Evolutionary conservation across 2,888 invertebrate genomes (phyloP).

Genomic region (Drosophila prolongata): DNA sequence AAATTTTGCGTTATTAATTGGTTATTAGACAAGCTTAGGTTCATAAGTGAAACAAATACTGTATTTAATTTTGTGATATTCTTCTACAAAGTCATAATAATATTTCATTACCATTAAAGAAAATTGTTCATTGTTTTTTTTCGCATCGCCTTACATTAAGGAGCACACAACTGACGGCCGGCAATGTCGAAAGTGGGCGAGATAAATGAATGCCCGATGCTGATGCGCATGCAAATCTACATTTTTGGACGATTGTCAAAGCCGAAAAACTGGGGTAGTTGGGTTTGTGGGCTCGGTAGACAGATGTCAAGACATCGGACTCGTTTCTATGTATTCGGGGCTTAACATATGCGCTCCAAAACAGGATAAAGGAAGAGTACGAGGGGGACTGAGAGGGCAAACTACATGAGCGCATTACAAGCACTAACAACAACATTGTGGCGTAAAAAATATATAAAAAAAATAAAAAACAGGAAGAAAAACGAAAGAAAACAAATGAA

Average conservation of each 20-base stretch:
- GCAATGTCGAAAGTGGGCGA: conserved; percentile 27
- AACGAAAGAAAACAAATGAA: conserved; percentile 76
- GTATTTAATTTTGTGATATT: background rate
- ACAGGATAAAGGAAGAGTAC: conserved; percentile 9
- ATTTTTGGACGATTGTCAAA: conserved; percentile 63
- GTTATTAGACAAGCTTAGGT: no score
- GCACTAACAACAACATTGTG: conserved; percentile 56
- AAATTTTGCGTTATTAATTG: no score
- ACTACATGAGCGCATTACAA: conserved; percentile 66
- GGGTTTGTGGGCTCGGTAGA: conserved; percentile 40
- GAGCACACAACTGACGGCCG: conserved; percentile 45
- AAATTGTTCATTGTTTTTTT: background rate
- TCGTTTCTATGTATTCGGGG: conserved; percentile 46
- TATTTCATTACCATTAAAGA: background rate
- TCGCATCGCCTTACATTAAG: conserved; percentile 19
- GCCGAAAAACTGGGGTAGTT: conserved; percentile 15
- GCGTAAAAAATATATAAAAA: conserved; percentile 1
- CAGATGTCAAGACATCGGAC: conserved; percentile 78
- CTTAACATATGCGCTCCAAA: conserved; percentile 58
- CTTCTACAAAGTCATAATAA: background rate
- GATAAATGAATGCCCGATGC: conserved; percentile 73
- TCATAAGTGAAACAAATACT: no score
- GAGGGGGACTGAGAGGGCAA: conserved; percentile 17
- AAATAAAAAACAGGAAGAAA: conserved; percentile 39
- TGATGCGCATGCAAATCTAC: conserved; percentile 79